A percentile compares a stretch with the other conserved stretches of the same genome.
These are phyloP conservation scores for Scaptomyza reducta DNA, from an alignment of 2,888 invertebrate genomes.

Conservation along the genomic window DNA sequence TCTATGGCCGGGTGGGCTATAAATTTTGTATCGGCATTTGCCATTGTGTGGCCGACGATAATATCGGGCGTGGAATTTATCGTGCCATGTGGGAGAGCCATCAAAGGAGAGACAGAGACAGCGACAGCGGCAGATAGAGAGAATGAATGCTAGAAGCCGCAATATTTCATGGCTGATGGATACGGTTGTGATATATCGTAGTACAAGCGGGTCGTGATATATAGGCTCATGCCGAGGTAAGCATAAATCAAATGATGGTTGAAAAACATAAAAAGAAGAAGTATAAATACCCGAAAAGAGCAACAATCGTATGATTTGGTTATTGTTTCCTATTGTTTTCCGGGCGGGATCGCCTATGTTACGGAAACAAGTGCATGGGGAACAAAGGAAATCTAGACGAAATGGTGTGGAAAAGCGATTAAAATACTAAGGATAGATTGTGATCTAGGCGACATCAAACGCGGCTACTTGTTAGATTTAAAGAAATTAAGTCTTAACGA, in stretches of 20 bases:
- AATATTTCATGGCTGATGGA: constrained; percentile 77
- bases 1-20: constrained; percentile 64
- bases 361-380: constrained; percentile 46
- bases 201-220: constrained; percentile 59
- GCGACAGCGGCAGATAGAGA: neutral
- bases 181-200: constrained; percentile 71
- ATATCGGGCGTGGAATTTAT: constrained; percentile 75
- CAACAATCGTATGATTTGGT: neutral
- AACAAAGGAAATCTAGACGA: constrained; percentile 12
- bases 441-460: constrained; percentile 43
- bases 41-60: constrained; percentile 76
- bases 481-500: constrained; percentile 9
- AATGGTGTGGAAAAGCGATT: constrained; percentile 33
- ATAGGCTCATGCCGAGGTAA: constrained; percentile 64
- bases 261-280: constrained; percentile 8
- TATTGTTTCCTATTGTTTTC: constrained; percentile 25
- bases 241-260: constrained; percentile 66
- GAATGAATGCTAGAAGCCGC: constrained; percentile 40
- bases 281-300: neutral
- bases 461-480: constrained; percentile 17
- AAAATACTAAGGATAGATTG: constrained; percentile 11
- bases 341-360: constrained; percentile 21
- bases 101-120: constrained; percentile 32
- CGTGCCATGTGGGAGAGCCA: constrained; percentile 66
- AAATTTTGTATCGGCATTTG: constrained; percentile 77